Conservation (phyloP, 1,140 invertebrate genomes). For the Drosophila parabipectinata region DNA sequence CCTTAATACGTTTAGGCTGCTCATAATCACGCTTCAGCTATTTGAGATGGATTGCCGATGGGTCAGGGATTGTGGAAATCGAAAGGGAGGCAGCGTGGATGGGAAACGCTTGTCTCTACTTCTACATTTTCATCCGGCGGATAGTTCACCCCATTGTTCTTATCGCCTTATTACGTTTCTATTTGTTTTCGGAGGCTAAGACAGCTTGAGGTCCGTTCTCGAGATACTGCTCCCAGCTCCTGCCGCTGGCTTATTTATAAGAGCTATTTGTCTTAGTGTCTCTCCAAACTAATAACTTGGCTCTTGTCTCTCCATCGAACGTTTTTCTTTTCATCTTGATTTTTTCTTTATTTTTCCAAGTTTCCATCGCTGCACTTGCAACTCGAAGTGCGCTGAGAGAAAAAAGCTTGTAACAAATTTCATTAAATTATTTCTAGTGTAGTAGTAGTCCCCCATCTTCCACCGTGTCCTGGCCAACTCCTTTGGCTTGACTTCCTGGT, state of each 20-base stretch:
- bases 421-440: constrained; percentile 2
- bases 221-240: not conserved
- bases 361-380: constrained; percentile 42
- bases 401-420: not conserved
- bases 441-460: not conserved
- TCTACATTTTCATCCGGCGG: constrained; percentile 4
- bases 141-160: constrained; percentile 67
- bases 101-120: not conserved
- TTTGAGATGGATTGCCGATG: constrained; percentile 58
- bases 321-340: not conserved
- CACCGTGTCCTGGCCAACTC: constrained; percentile 30
- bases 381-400: not conserved
- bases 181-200: constrained; percentile 60
- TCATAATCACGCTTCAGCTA: constrained; percentile 79
- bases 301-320: constrained; percentile 10
- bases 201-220: constrained; percentile 13
- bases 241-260: constrained; percentile 74
- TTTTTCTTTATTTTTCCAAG: constrained; percentile 6
- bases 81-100: constrained; percentile 5
- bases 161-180: constrained; percentile 81
- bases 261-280: constrained; percentile 76
- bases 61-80: constrained; percentile 16
- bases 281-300: constrained; percentile 70
- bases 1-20: constrained; percentile 77
- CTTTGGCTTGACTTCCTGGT: constrained; percentile 58